phyloP scores from a whole-genome alignment of 1,140 invertebrate genomes.

The Drosophila lowei region DNA sequence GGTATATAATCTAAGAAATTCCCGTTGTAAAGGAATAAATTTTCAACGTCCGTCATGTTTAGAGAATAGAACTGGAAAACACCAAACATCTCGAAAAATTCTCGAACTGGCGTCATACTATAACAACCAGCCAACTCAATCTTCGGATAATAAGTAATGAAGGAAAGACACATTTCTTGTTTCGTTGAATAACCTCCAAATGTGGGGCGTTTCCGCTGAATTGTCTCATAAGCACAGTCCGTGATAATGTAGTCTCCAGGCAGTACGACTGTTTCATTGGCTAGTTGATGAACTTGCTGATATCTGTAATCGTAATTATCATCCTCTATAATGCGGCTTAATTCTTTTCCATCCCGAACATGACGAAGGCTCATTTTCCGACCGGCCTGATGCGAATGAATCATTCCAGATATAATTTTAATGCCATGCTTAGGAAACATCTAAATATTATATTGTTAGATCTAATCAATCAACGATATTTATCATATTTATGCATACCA shows the following conservation, averaged over 20 bases:
- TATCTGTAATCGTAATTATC: conserved; percentile 92
- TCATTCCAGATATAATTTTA: conserved; percentile 90
- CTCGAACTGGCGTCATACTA: conserved; percentile 91
- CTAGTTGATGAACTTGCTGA: conserved; percentile 90
- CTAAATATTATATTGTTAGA: conserved; percentile 82
- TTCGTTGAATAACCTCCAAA: conserved; percentile 91
- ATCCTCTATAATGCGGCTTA: conserved; percentile 89
- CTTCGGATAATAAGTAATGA: conserved; percentile 92
- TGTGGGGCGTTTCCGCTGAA: conserved; percentile 86
- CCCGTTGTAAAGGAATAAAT: conserved; percentile 88
- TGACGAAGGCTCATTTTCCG: conserved; percentile 90
- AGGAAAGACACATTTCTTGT: conserved; percentile 94
- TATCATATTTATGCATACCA: conserved; percentile 83
- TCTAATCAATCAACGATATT: too few relatives aligned
- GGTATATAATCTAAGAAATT: conserved; percentile 83
- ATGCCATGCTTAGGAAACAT: conserved; percentile 90
- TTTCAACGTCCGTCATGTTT: conserved; percentile 89
- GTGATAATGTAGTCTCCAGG: conserved; percentile 92
- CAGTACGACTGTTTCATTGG: conserved; percentile 88
- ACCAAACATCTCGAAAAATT: conserved; percentile 91
- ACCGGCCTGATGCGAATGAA: conserved; percentile 92
- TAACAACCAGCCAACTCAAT: conserved; percentile 88
- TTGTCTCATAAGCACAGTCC: conserved; percentile 91
- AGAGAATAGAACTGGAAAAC: conserved; percentile 89
- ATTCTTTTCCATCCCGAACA: conserved; percentile 89